phyloP scores from a whole-genome alignment of 2,888 invertebrate genomes.

The Patella caerulea region DNA sequence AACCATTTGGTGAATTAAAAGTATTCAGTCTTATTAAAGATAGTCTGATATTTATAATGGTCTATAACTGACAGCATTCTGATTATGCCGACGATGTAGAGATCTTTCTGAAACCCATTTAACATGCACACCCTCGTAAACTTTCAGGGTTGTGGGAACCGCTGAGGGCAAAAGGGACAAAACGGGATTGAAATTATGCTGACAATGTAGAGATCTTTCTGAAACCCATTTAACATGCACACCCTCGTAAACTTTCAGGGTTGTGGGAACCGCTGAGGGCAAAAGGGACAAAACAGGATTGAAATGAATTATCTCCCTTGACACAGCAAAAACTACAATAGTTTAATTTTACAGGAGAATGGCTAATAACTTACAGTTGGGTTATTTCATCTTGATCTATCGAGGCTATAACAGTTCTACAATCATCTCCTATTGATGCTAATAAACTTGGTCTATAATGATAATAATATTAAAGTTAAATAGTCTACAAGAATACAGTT shows the following conservation, averaged over 20 bases:
- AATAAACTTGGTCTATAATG: slow-evolving; percentile 56
- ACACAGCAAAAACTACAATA: neutral
- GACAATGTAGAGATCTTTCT: neutral
- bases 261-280: neutral
- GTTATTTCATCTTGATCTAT: slow-evolving; percentile 31
- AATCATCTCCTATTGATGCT: slow-evolving; percentile 67
- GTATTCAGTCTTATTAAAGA: too few species aligned
- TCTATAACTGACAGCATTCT: too few species aligned
- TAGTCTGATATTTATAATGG: too few species aligned
- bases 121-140: too few species aligned
- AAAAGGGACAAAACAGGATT: slow-evolving; percentile 7
- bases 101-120: neutral
- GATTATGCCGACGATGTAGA: neutral
- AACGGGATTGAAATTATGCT: neutral
- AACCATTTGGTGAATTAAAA: too few species aligned
- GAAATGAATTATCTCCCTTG: neutral
- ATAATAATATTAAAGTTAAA: neutral
- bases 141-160: neutral
- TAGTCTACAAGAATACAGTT: too few species aligned
- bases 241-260: neutral
- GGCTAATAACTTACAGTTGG: slow-evolving; percentile 72
- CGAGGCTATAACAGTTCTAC: slow-evolving; percentile 57
- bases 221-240: neutral
- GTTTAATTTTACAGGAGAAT: slow-evolving; percentile 36
- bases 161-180: slow-evolving; percentile 10